Percentiles rank a stretch among this genome's conserved stretches.
These are phyloP conservation scores for Kryptopterus vitreolus DNA, from an alignment of 2,797 vertebrate species.

Conservation along the genomic window DNA sequence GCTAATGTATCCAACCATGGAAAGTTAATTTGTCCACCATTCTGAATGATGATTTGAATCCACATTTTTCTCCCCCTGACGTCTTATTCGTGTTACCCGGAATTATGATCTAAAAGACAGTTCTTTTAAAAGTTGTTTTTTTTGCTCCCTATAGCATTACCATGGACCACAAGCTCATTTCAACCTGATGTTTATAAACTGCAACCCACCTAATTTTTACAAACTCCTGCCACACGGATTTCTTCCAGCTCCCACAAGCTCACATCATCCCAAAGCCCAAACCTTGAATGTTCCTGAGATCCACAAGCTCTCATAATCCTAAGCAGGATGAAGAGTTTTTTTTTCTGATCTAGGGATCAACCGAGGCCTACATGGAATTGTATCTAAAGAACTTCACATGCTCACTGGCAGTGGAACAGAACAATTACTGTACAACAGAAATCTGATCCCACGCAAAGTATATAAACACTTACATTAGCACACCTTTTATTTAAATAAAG, in stretches of 20 bases:
- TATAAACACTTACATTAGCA: neutral
- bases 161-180: neutral
- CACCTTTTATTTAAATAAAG: neutral
- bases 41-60: neutral
- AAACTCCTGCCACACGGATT: neutral
- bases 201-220: neutral
- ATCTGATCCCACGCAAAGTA: neutral
- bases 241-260: no score
- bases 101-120: neutral
- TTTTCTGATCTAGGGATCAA: neutral
- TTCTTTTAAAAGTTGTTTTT: neutral
- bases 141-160: neutral
- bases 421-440: neutral
- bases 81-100: neutral
- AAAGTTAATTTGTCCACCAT: neutral
- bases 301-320: neutral
- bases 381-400: neutral
- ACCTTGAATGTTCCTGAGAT: neutral
- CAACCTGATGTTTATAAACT: no score
- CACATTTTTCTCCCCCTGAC: neutral
- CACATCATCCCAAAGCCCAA: no score
- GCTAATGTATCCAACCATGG: neutral
- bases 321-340: neutral
- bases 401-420: neutral
- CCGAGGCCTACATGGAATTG: neutral